Evolutionary conservation across 1,140 invertebrate species (phyloP).

Genomic region (Euura saliciscinereae): DNA sequence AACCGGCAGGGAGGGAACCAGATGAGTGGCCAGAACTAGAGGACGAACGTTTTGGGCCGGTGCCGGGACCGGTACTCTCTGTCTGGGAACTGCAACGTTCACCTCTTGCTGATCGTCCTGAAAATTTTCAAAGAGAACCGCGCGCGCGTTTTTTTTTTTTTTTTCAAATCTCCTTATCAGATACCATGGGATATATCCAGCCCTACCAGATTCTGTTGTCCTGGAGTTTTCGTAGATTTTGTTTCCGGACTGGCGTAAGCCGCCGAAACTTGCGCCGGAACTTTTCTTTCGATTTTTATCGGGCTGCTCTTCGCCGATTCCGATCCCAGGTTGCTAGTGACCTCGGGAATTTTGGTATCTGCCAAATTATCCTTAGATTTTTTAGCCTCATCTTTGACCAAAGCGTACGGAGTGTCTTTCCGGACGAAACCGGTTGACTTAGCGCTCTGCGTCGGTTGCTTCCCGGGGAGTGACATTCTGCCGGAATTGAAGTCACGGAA

Average conservation of each 20-base stretch:
- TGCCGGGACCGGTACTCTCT: conserved; percentile 18
- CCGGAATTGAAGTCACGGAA: background rate
- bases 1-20: conserved; percentile 62
- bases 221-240: no score
- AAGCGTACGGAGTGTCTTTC: background rate
- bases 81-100: conserved; percentile 30
- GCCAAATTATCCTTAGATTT: background rate
- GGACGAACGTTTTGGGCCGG: conserved; percentile 28
- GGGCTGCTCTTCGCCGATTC: background rate
- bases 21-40: conserved; percentile 59
- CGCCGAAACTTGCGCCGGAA: background rate
- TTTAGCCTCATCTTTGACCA: background rate
- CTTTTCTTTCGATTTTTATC: background rate
- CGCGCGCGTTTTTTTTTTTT: no score
- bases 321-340: background rate
- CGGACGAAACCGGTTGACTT: background rate
- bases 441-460: background rate
- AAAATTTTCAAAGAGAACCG: background rate
- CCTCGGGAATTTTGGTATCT: background rate
- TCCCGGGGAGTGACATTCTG: background rate
- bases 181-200: no score
- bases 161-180: no score
- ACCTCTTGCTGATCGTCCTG: conserved; percentile 13
- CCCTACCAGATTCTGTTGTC: no score
- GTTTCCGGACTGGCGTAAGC: no score